Evolutionary conservation across 2,888 invertebrate genomes (phyloP).

Genomic region (Seladonia tumulorum): DNA sequence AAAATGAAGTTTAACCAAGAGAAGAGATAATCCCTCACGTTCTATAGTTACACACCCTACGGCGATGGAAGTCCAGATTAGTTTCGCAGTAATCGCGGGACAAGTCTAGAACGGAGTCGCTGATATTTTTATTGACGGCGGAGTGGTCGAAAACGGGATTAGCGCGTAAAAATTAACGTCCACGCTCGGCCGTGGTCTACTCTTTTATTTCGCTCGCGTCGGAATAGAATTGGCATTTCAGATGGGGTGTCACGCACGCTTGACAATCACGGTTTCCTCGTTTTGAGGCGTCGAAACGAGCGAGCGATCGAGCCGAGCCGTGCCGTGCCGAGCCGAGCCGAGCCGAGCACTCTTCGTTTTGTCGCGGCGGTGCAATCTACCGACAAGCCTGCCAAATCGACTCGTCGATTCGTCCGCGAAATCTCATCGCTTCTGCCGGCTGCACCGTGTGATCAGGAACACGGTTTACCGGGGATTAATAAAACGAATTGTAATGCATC

Average conservation of each 20-base stretch:
- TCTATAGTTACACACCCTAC: no score
- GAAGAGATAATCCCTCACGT: no score
- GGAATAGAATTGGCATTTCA: conserved; percentile 47
- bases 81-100: neutral
- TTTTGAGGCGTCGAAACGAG: conserved; percentile 52
- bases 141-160: neutral
- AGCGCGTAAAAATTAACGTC: conserved; percentile 9
- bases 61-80: neutral
- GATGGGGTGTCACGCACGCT: conserved; percentile 29
- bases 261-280: conserved; percentile 56
- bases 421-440: conserved; percentile 57
- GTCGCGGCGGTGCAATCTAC: conserved; percentile 50
- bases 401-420: conserved; percentile 63
- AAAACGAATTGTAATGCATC: conserved; percentile 55
- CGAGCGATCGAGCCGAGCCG: conserved; percentile 18
- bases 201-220: conserved; percentile 3
- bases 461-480: conserved; percentile 60
- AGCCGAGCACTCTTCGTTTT: conserved; percentile 47
- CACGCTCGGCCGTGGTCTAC: neutral
- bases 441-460: conserved; percentile 50
- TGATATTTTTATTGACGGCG: neutral
- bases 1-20: no score
- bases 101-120: neutral
- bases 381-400: conserved; percentile 60
- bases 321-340: neutral